Evolutionary conservation across 1,140 invertebrate genomes (phyloP).

Genomic region (Drosophila biarmipes): DNA sequence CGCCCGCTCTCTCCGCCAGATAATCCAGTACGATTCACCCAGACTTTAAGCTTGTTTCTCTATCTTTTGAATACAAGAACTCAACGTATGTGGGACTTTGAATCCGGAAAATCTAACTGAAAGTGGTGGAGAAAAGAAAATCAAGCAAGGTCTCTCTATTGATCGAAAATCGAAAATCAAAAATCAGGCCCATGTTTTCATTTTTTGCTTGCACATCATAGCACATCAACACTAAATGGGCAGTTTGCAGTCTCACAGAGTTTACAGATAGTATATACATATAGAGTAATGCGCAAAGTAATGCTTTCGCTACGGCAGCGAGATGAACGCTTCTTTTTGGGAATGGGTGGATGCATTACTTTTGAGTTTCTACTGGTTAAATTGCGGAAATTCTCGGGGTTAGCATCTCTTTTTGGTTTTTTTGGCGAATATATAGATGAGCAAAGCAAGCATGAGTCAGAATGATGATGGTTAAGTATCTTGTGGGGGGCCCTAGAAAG

Average conservation of each 20-base stretch:
- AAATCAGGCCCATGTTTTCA: background rate
- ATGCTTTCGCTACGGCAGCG: conserved; percentile 14
- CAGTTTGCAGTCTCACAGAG: conserved; percentile 15
- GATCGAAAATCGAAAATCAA: conserved; percentile 6
- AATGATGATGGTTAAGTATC: conserved; percentile 6
- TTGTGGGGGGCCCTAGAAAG: conserved; percentile 14
- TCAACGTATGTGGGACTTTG: background rate
- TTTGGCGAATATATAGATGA: conserved; percentile 3
- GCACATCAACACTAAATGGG: conserved; percentile 1
- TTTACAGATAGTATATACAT: background rate
- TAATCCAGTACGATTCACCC: background rate
- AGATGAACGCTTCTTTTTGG: conserved; percentile 3
- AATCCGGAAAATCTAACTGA: conserved; percentile 9
- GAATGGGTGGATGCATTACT: conserved; percentile 13
- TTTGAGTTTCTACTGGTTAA: background rate
- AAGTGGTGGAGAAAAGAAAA: conserved; percentile 1
- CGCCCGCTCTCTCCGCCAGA: background rate
- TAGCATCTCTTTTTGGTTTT: background rate
- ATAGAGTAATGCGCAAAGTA: conserved; percentile 4
- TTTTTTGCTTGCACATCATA: background rate
- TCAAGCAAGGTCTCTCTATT: background rate
- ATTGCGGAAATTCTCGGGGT: background rate
- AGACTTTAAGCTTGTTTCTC: background rate
- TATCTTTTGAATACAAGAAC: too few species aligned
- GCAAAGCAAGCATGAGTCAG: conserved; percentile 28